Evolutionary conservation across 2,888 invertebrate species (phyloP).

Genomic region (Rhagonycha fulva): DNA sequence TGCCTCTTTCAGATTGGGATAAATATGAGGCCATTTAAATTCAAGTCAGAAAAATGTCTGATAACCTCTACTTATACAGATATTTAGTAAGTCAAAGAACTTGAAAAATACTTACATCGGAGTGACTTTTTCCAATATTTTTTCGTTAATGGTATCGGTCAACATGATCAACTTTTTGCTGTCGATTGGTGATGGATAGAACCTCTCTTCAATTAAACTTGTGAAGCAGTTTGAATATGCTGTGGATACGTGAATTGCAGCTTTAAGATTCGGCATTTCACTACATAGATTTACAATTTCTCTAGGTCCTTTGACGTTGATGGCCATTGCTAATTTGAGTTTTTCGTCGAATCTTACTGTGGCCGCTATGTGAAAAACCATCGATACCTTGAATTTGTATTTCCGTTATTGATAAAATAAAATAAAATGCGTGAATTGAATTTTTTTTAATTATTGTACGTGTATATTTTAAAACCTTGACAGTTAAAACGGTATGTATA

Average conservation of each 20-base stretch:
- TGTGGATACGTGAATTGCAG: slow-evolving; percentile 63
- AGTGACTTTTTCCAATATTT: slow-evolving; percentile 59
- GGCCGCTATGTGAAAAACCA: slow-evolving; percentile 64
- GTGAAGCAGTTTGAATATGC: slow-evolving; percentile 60
- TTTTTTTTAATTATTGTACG: not conserved
- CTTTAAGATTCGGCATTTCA: slow-evolving; percentile 66
- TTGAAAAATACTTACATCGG: slow-evolving; percentile 58
- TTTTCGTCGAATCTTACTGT: slow-evolving; percentile 74
- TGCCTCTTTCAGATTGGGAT: not conserved
- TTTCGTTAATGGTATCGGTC: slow-evolving; percentile 59
- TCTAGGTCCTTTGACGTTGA: slow-evolving; percentile 73
- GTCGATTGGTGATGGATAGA: slow-evolving; percentile 60
- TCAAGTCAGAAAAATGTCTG: not conserved
- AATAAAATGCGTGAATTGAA: not conserved
- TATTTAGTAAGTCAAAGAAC: not conserved
- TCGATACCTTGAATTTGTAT: slow-evolving; percentile 44
- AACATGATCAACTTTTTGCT: slow-evolving; percentile 58
- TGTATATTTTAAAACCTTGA: slow-evolving; percentile 3
- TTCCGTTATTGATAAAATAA: not conserved
- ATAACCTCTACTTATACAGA: not conserved
- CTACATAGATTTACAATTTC: slow-evolving; percentile 68
- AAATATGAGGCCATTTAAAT: not conserved
- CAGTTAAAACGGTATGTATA: not conserved
- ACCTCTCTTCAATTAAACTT: slow-evolving; percentile 32
- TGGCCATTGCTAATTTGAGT: slow-evolving; percentile 70